A percentile compares a stretch with the other conserved stretches of the same genome.
These are phyloP conservation scores for Dipus sagitta DNA, from an alignment of 2,797 vertebrate species.

Conservation along the genomic window DNA sequence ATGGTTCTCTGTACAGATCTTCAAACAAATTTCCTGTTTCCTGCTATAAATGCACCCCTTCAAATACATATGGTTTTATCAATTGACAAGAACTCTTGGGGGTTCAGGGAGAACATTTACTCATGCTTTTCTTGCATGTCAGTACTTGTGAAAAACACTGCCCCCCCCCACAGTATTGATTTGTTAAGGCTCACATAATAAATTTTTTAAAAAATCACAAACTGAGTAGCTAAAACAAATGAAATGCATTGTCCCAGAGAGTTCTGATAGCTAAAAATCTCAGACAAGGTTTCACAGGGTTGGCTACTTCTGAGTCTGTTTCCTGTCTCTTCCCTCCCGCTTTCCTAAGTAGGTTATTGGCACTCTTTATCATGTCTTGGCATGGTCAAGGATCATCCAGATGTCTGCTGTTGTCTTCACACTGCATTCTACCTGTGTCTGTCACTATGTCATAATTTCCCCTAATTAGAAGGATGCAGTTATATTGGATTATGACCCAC, in stretches of 20 bases:
- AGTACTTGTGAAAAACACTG: neutral
- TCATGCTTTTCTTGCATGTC: neutral
- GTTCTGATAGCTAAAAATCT: neutral
- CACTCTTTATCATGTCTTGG: neutral
- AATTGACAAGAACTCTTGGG: neutral
- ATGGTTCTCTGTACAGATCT: conserved; percentile 7
- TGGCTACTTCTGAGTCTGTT: neutral
- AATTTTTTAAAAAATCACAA: too few species aligned
- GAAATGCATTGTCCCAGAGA: neutral
- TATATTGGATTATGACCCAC: neutral
- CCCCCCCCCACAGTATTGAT: neutral
- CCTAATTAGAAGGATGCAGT: neutral
- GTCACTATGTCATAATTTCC: neutral
- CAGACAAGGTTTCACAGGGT: neutral
- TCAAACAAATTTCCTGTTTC: neutral
- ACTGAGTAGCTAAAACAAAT: neutral
- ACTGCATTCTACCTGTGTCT: neutral
- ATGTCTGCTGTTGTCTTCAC: neutral
- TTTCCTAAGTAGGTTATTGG: neutral
- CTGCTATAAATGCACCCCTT: neutral
- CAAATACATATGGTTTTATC: neutral
- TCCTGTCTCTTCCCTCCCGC: neutral
- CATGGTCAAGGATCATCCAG: neutral
- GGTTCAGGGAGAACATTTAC: neutral
- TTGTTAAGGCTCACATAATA: neutral